These are phyloP conservation scores for Cheilosia pagana DNA, from an alignment of 2,888 invertebrate genomes.

Conservation along the genomic window DNA sequence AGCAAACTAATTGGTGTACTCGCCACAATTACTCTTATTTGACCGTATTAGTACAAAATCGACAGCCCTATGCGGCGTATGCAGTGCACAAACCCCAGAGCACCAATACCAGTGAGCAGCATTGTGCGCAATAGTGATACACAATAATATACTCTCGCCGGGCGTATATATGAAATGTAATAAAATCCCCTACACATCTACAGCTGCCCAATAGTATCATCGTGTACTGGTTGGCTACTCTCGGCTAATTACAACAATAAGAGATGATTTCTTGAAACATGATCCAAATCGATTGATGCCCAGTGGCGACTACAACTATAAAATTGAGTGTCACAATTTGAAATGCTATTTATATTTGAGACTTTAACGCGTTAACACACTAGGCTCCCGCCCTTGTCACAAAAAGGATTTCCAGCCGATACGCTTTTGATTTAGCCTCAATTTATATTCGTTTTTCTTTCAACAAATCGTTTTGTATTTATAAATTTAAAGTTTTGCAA, in stretches of 20 bases:
- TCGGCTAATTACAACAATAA: constrained; percentile 56
- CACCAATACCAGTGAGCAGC: constrained; percentile 19
- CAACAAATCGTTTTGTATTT: neutral
- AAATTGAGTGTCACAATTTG: constrained; percentile 47
- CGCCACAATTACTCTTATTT: constrained; percentile 32
- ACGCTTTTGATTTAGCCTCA: neutral
- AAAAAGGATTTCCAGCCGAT: neutral
- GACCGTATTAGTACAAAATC: constrained; percentile 8
- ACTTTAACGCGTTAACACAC: constrained; percentile 55
- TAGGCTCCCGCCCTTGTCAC: neutral
- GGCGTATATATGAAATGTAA: constrained; percentile 23
- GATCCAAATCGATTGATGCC: constrained; percentile 66
- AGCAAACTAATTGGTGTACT: constrained; percentile 29
- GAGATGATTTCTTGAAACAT: constrained; percentile 58
- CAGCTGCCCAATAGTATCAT: constrained; percentile 54
- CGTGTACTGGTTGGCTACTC: constrained; percentile 22
- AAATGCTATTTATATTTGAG: constrained; percentile 59
- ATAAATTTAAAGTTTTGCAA: constrained; percentile 1
- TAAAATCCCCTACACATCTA: constrained; percentile 50
- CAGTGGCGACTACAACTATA: constrained; percentile 35
- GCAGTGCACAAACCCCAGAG: constrained; percentile 8
- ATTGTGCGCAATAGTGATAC: constrained; percentile 10
- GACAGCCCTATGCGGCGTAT: constrained; percentile 12
- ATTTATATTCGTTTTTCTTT: constrained; percentile 2
- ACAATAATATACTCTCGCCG: constrained; percentile 8